A percentile compares a stretch with the other conserved stretches of the same genome.
Evolutionary conservation across 2,888 invertebrate genomes (phyloP).

Genomic region (Heliconius ethilla): DNA sequence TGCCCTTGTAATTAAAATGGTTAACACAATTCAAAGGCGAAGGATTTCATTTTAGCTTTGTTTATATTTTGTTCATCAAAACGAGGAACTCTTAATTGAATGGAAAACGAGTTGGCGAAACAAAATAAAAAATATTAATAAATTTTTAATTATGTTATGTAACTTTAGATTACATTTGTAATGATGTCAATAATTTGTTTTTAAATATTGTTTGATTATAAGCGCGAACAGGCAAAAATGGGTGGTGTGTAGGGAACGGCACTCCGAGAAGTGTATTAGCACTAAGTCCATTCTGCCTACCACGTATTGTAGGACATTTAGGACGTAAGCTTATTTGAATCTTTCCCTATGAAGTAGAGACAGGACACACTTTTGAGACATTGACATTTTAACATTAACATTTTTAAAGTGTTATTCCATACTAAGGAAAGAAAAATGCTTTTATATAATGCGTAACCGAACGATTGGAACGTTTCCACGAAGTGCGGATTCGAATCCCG

Average conservation of each 20-base stretch:
- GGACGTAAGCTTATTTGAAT: too few species aligned
- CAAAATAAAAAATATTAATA: constrained; percentile 8
- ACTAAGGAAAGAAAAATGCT: background rate
- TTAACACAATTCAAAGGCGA: constrained; percentile 7
- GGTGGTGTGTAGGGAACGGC: too few species aligned
- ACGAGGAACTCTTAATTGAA: constrained; percentile 17
- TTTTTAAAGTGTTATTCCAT: background rate
- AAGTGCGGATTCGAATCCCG: too few species aligned
- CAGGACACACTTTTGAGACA: too few species aligned
- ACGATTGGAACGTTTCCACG: background rate
- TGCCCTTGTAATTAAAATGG: constrained; percentile 20
- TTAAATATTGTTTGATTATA: background rate
- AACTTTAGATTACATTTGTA: background rate
- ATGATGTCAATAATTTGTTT: background rate
- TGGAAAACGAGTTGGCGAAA: constrained; percentile 14
- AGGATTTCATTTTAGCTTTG: constrained; percentile 12
- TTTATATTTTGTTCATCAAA: constrained; percentile 23
- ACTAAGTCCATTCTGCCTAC: too few species aligned
- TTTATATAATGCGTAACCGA: too few species aligned
- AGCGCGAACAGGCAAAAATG: background rate
- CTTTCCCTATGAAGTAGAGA: too few species aligned
- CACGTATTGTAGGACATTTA: too few species aligned
- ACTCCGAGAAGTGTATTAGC: too few species aligned
- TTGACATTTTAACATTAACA: background rate
- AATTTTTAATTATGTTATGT: background rate